Conservation (phyloP, 2,888 invertebrate genomes). For the Oscheius sp. region DNA sequence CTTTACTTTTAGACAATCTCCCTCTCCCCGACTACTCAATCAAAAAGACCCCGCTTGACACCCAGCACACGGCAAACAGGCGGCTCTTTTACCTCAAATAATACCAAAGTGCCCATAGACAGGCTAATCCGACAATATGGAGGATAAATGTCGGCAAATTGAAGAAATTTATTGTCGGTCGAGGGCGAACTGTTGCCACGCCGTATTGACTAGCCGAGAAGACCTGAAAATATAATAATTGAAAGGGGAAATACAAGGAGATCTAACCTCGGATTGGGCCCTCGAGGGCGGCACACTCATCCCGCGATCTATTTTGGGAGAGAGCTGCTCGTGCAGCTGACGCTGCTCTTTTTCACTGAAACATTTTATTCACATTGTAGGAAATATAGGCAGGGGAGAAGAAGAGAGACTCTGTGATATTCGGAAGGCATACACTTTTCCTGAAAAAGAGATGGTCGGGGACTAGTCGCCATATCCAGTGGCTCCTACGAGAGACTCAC, state of each 20-base stretch:
- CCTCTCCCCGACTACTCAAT: constrained; percentile 13
- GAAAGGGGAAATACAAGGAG: neutral
- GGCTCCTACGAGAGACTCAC: too few relatives aligned
- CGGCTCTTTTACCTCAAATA: constrained; percentile 73
- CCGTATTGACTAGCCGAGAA: constrained; percentile 73
- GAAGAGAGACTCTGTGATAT: too few relatives aligned
- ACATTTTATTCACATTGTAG: too few relatives aligned
- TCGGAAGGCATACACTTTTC: too few relatives aligned
- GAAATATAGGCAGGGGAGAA: too few relatives aligned
- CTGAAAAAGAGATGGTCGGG: too few relatives aligned
- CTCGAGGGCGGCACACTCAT: constrained; percentile 72
- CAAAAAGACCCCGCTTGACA: constrained; percentile 22
- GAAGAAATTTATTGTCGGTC: constrained; percentile 71
- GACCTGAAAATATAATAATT: constrained; percentile 45
- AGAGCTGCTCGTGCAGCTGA: constrained; percentile 30
- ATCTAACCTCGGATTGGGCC: constrained; percentile 69
- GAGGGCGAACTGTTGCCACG: constrained; percentile 57
- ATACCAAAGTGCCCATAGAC: constrained; percentile 75
- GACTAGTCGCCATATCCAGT: too few relatives aligned
- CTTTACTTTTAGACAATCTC: neutral
- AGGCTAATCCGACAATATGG: constrained; percentile 74
- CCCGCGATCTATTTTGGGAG: constrained; percentile 30
- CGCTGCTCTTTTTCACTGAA: neutral
- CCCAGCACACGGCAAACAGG: constrained; percentile 10
- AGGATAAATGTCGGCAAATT: constrained; percentile 74